Evolutionary conservation across 2,113 vertebrate genomes (phyloP), one percentile per base, ranked within the genome.

Genomic region (Scomber colias): DNA sequence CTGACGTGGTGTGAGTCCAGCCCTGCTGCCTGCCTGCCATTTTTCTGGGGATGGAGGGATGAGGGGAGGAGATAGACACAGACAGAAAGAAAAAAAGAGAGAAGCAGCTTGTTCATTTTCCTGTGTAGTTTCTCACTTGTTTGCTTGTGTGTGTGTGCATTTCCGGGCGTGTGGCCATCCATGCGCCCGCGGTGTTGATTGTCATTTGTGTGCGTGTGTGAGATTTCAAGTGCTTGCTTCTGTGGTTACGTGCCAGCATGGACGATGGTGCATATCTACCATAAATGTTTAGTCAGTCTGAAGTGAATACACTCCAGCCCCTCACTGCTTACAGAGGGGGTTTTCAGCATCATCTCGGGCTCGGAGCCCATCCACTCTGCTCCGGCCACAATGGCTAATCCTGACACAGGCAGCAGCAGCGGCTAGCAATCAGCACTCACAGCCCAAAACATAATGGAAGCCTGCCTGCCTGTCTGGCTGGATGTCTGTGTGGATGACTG

Each of bases 341-440:
- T 83, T 85, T 82, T 78, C 66, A 71, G 80, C 73, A 66, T 78
- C 81, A 59, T 68, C 79, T 76, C 50, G 15, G 87, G 83, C 84
- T 83, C 70, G 13, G 60, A 84, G 86, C 73, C 83, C 66, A 74
- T 81, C 85, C 81, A 62, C 87, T 87, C 79, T 81, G 68, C 79
- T 83, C 44, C 24, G 31, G 69, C 67, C 87, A 90, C 87, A 86
- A 87, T 77, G 83, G 75, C 81, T 89, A 90, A 89, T 90, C 86
- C 86, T 82, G 83, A 88, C 84, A 84, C 48, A 76, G 81, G 77
- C 76, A 75, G 79, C 86, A 80, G 75, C 86, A 80, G 75, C n/a
- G 14, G 80, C 69, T 46, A 79, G 85, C 81, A 91, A 85, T 85
- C 87, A 83, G 78, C 72, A 72, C 55, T 81, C 71, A 49, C 75